These are phyloP conservation scores for Erythrolamprus reginae DNA, from an alignment of 2,113 vertebrate species.

Conservation along the genomic window DNA sequence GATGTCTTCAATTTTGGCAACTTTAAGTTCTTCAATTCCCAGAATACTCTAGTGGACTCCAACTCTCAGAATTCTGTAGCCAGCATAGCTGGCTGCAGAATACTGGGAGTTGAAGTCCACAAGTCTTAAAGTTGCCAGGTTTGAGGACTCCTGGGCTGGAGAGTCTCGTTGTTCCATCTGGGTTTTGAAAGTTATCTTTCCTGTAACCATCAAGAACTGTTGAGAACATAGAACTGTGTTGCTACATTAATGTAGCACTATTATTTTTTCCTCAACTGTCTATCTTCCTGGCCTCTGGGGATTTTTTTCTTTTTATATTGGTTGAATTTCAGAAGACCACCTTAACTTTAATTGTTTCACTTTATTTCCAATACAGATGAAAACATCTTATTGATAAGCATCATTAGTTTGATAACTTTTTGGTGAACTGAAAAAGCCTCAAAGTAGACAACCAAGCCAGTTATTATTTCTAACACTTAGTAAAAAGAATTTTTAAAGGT, in stretches of 20 bases:
- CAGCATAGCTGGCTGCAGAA: no score
- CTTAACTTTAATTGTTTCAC: not conserved
- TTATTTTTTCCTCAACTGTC: not conserved
- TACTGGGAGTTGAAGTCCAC: no score
- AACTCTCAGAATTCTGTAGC: no score
- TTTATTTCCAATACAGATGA: not conserved
- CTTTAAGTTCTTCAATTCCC: no score
- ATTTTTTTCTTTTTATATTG: not conserved
- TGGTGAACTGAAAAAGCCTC: not conserved
- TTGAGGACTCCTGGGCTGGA: no score
- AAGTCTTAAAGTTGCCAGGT: no score
- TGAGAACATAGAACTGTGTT: not conserved
- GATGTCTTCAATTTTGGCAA: no score
- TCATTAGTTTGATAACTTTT: not conserved
- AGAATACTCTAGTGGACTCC: no score
- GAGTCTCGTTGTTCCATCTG: not conserved
- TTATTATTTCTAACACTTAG: not conserved
- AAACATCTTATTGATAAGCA: not conserved
- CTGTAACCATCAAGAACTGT: not conserved
- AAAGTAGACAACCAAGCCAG: not conserved
- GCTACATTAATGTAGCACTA: not conserved
- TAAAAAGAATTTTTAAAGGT: not conserved
- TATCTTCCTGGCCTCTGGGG: not conserved
- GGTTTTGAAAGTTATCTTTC: constrained; percentile 1
- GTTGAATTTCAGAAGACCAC: not conserved